Conservation (phyloP, 35 echinoderm and acorn worm genomes). For the Ptychodera flava region DNA sequence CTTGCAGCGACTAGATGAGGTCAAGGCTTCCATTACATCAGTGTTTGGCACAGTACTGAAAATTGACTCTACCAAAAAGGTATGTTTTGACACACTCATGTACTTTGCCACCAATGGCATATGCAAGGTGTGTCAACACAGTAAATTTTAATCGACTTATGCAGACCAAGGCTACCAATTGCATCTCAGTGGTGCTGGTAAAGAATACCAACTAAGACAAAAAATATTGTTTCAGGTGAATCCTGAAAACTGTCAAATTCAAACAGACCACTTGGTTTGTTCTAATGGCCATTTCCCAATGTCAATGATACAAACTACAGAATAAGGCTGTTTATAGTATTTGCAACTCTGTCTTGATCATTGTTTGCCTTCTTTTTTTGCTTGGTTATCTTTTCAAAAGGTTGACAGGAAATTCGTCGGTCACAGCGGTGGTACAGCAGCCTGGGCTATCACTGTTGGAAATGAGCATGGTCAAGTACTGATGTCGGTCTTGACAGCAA, state of each 20-base stretch:
- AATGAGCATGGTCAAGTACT: slow-evolving; percentile 48
- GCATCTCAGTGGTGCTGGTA: too few species aligned
- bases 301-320: too few species aligned
- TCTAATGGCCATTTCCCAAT: too few species aligned
- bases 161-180: too few species aligned
- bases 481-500: slow-evolving; percentile 30
- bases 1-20: slow-evolving; percentile 8
- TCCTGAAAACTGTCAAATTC: too few species aligned
- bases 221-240: too few species aligned
- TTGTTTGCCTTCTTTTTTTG: too few species aligned
- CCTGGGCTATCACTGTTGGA: slow-evolving; percentile 33
- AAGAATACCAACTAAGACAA: too few species aligned
- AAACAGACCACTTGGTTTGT: too few species aligned
- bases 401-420: slow-evolving; percentile 12
- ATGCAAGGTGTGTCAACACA: not conserved
- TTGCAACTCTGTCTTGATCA: too few species aligned
- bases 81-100: not conserved
- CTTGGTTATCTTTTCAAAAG: not conserved
- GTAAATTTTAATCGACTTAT: too few species aligned
- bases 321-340: too few species aligned
- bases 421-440: slow-evolving; percentile 14
- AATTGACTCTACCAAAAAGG: slow-evolving; percentile 35
- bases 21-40: slow-evolving; percentile 38
- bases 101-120: not conserved
- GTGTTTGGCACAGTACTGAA: slow-evolving; percentile 40